Base-by-base conservation (phyloP, 2,113 vertebrate species). In the Periophthalmus modestus region DNA sequence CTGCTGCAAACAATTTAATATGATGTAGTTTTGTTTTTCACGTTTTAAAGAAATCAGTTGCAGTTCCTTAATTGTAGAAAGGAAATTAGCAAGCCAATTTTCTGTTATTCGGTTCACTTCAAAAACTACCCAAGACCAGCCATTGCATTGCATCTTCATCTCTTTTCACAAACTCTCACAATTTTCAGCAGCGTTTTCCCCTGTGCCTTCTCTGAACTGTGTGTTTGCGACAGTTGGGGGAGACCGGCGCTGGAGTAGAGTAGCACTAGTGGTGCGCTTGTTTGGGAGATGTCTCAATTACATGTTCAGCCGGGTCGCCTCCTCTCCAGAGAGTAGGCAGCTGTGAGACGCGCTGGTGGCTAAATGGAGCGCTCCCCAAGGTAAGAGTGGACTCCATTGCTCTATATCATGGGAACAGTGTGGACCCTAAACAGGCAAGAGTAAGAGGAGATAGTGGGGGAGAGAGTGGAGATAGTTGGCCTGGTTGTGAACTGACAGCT, bases 281-380 rank as follows among this genome's bases (percentile, higher is more conserved):
- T 80, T 67, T 54, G 69, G 39, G 63, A 83, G 75, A 81, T 52
- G 39, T 84, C 79, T 89, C 87, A 78, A 67, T 88, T 86, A 71
- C 82, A 72, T 16, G 71, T 76, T 79, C 73, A 61, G 71, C 75
- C 72, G 80, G 66, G 68, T 7, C 48, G 1, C 48, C 34, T 34
- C 5, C 23, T 84, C 83, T 74, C 86, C 43, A 58, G 73, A 76
- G 85, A 78, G 23, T 68, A 28, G 65, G 79, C 82, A 84, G 84
- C 85, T 89, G 85, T 73, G 73, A 78, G 78, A 21, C 81, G 73
- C 72, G 80, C 83, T 84, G 57, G 61, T 82, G 75, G 81, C 75
- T 86, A 85, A 82, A 84, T 79, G 70, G 69, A 68, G 81, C 24
- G 66, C 16, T 87, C 85, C 83, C 83, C 65, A 11, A 54, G 74